Conservation (phyloP, 2,113 vertebrate genomes). For the Serinus canaria region DNA sequence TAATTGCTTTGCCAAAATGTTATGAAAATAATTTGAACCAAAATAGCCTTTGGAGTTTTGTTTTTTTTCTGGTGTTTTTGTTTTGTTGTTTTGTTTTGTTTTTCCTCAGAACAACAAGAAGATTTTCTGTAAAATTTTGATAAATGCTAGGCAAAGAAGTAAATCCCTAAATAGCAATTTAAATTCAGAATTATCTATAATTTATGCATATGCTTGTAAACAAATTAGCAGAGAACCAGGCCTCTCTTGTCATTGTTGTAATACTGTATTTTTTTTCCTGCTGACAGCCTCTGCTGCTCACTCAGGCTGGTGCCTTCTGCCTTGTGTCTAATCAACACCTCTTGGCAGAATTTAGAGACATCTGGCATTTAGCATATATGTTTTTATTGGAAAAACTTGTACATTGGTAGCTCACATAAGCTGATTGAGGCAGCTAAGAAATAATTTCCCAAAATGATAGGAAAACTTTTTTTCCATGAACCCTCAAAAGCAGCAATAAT, state of each 20-base stretch:
- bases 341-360: neutral
- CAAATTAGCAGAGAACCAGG: neutral
- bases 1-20: neutral
- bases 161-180: neutral
- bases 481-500: neutral
- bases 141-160: neutral
- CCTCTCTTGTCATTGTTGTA: neutral
- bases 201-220: neutral
- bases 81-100: neutral
- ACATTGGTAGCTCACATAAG: neutral
- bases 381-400: neutral
- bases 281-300: neutral
- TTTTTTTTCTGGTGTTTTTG: neutral
- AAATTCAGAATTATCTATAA: neutral
- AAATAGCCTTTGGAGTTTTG: neutral
- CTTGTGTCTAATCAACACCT: neutral
- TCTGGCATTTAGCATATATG: neutral
- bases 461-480: neutral
- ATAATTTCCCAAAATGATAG: neutral
- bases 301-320: neutral
- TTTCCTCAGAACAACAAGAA: neutral
- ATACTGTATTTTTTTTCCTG: neutral
- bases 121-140: neutral
- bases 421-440: neutral
- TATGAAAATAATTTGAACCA: neutral